A percentile compares a stretch with the other conserved stretches of the same genome.
phyloP scores from a whole-genome alignment of 2,113 vertebrate genomes.

The Nyctereutes procyonoides region DNA sequence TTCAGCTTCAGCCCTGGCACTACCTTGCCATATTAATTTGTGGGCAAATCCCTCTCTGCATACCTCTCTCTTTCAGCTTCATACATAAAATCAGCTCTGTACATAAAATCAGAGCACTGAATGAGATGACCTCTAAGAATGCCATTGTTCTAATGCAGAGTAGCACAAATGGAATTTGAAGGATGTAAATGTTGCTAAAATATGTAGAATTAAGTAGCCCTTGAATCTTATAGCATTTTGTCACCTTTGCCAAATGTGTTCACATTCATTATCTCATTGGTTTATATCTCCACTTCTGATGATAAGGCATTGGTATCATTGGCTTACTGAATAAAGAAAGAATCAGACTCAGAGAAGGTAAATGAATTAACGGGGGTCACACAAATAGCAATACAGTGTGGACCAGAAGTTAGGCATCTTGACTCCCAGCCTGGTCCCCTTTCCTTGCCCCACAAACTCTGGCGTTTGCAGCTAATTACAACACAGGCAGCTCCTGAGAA shows the following conservation, averaged over 20 bases:
- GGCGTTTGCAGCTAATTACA: neutral
- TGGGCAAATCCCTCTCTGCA: neutral
- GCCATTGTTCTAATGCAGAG: neutral
- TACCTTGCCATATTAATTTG: neutral
- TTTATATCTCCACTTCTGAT: neutral
- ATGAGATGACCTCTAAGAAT: neutral
- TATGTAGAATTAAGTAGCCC: neutral
- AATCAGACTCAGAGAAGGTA: neutral
- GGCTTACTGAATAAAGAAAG: neutral
- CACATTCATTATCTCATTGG: neutral
- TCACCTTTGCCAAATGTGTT: slow-evolving; percentile 28
- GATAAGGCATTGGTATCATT: neutral
- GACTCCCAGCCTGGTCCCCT: neutral
- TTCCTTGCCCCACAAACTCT: neutral
- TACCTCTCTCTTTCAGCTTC: neutral
- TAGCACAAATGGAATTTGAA: neutral
- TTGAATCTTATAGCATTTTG: neutral
- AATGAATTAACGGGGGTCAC: neutral
- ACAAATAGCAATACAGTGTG: neutral
- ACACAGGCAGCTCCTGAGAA: neutral
- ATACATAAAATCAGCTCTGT: neutral
- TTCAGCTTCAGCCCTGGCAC: neutral
- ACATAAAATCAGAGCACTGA: neutral
- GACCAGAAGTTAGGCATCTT: neutral
- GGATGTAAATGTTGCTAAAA: neutral